phyloP scores from a whole-genome alignment of 1,140 invertebrate species.

The Drosophila aff. region DNA sequence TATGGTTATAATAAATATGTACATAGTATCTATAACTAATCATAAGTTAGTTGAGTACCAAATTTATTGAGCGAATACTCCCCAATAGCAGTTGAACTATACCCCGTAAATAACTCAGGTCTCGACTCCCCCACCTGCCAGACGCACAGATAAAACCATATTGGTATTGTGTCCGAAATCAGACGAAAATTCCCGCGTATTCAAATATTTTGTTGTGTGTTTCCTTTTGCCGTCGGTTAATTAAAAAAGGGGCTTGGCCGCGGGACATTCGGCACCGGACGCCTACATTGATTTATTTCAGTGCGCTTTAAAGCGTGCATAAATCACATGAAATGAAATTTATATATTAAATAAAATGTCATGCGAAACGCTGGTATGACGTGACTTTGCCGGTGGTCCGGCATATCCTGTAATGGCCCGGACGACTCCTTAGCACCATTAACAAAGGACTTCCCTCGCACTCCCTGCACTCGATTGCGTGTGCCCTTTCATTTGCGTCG shows the following conservation, averaged over 20 bases:
- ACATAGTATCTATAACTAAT: too few species aligned
- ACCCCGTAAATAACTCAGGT: constrained; percentile 38
- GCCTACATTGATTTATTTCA: constrained; percentile 72
- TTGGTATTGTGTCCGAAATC: constrained; percentile 19
- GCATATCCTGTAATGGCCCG: constrained; percentile 7
- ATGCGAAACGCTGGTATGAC: constrained; percentile 7
- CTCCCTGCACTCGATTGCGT: constrained; percentile 14
- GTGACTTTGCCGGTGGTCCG: constrained; percentile 25
- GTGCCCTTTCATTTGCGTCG: constrained; percentile 53
- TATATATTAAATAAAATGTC: constrained; percentile 43
- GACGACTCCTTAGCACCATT: constrained; percentile 74
- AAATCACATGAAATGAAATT: constrained; percentile 70
- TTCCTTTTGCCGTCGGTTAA: constrained; percentile 62
- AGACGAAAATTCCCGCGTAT: constrained; percentile 31
- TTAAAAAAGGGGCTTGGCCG: constrained; percentile 75
- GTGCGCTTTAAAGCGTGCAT: constrained; percentile 58
- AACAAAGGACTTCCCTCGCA: constrained; percentile 62
- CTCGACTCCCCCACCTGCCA: constrained; percentile 32
- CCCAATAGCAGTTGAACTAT: constrained; percentile 10
- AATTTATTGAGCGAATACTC: background rate
- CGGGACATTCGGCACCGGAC: constrained; percentile 35
- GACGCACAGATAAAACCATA: constrained; percentile 29
- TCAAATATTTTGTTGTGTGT: constrained; percentile 31
- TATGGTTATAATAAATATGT: too few species aligned
- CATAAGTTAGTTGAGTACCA: background rate